phyloP scores from a whole-genome alignment of 92 coral and sea anemone genomes.

The Epizoanthus fatuus region DNA sequence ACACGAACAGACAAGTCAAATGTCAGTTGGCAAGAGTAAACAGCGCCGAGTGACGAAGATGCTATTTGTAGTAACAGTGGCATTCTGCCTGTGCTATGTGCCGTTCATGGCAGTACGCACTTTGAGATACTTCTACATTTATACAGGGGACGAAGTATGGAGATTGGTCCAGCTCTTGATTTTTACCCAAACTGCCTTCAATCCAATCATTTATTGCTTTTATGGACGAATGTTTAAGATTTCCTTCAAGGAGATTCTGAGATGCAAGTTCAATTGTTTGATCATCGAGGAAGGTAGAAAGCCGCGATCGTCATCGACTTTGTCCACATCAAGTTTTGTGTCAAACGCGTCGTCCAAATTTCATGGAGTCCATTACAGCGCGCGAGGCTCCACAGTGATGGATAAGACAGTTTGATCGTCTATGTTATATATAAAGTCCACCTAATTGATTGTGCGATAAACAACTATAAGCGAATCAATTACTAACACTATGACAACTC shows the following conservation, averaged over 20 bases:
- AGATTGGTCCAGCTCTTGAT: slow-evolving; percentile 82
- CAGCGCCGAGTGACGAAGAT: slow-evolving; percentile 83
- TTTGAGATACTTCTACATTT: slow-evolving; percentile 73
- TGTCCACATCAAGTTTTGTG: slow-evolving; percentile 26
- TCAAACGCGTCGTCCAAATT: neutral
- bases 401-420: too few relatives aligned
- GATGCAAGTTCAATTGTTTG: slow-evolving; percentile 59
- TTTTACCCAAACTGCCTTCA: slow-evolving; percentile 86
- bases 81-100: slow-evolving; percentile 79
- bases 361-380: neutral
- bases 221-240: slow-evolving; percentile 82
- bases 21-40: slow-evolving; percentile 22
- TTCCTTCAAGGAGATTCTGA: slow-evolving; percentile 70
- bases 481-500: too few relatives aligned
- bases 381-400: neutral
- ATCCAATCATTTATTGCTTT: slow-evolving; percentile 87
- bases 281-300: slow-evolving; percentile 10
- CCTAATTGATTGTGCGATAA: too few relatives aligned
- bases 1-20: neutral
- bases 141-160: slow-evolving; percentile 72
- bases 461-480: too few relatives aligned
- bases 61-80: slow-evolving; percentile 79
- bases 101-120: slow-evolving; percentile 81
- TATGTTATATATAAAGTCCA: too few relatives aligned
- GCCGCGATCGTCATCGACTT: slow-evolving; percentile 4